A percentile compares a stretch with the other conserved stretches of the same genome.
Conservation (phyloP, 2,113 vertebrate genomes). For the Scatophagus argus region DNA sequence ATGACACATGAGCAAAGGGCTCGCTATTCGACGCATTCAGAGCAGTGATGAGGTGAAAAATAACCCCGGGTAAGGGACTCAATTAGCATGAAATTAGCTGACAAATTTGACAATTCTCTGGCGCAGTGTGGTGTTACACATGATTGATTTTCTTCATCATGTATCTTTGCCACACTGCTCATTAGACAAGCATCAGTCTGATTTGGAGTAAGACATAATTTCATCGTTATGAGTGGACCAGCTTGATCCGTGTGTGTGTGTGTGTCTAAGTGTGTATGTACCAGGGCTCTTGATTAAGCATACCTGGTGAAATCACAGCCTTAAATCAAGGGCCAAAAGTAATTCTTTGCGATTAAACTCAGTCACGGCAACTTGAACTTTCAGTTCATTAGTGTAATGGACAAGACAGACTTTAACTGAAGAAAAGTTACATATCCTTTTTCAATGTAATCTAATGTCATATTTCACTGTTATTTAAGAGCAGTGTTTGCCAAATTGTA, state of each 20-base stretch:
- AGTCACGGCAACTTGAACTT: not conserved
- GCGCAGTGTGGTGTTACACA: constrained; percentile 45
- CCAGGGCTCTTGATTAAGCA: constrained; percentile 24
- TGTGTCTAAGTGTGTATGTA: not conserved
- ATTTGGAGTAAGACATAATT: constrained; percentile 51
- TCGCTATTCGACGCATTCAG: constrained; percentile 28
- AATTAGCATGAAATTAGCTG: constrained; percentile 77
- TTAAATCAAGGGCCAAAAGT: constrained; percentile 24
- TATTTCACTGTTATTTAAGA: not conserved
- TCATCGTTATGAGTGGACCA: constrained; percentile 20
- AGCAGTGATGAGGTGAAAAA: constrained; percentile 66
- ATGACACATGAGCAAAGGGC: constrained; percentile 45
- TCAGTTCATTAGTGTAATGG: not conserved
- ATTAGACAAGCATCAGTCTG: constrained; percentile 63
- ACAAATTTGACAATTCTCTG: constrained; percentile 69
- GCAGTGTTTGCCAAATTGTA: too few relatives aligned
- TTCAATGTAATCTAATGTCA: not conserved
- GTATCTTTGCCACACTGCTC: constrained; percentile 55
- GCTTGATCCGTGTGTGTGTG: constrained; percentile 17
- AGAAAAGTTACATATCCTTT: too few relatives aligned
- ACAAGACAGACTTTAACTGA: not conserved
- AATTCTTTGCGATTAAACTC: constrained; percentile 22
- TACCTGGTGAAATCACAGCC: not conserved
- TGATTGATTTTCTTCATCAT: constrained; percentile 68
- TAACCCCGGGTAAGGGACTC: constrained; percentile 52